A percentile compares a stretch with the other conserved stretches of the same genome.
Evolutionary conservation across 1,140 invertebrate species (phyloP).

Genomic region (Musca domestica): DNA sequence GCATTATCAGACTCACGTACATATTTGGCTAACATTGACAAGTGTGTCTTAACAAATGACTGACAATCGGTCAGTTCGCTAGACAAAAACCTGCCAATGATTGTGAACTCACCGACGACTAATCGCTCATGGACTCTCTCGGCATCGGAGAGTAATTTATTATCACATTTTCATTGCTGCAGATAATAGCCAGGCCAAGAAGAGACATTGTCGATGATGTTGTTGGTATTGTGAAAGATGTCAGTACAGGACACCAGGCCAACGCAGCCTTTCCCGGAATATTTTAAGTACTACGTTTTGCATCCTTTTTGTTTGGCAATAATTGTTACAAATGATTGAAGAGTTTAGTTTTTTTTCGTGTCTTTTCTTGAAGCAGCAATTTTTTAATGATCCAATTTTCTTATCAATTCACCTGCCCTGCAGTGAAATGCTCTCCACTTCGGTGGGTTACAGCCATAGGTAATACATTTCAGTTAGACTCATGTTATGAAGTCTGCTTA

Average conservation of each 20-base stretch:
- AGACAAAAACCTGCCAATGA: not conserved
- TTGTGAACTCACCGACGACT: not conserved
- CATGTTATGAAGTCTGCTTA: too few relatives aligned
- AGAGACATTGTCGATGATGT: too few relatives aligned
- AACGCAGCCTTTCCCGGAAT: not conserved
- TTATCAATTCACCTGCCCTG: conserved; percentile 12
- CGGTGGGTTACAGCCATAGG: too few relatives aligned
- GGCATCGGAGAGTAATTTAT: conserved; percentile 3
- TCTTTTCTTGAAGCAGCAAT: too few relatives aligned
- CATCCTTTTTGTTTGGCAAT: conserved; percentile 1
- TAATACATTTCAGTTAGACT: too few relatives aligned
- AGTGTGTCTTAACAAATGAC: conserved; percentile 12
- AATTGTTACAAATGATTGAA: conserved; percentile 12
- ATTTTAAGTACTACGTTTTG: conserved; percentile 6
- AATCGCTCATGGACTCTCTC: not conserved
- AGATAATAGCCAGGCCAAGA: not conserved
- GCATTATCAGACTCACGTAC: too few relatives aligned
- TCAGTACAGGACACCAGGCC: not conserved
- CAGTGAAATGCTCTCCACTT: too few relatives aligned
- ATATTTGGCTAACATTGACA: conserved; percentile 1
- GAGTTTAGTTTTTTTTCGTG: too few relatives aligned
- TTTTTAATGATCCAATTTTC: conserved; percentile 1
- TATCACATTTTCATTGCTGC: not conserved
- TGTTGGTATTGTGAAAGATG: too few relatives aligned
- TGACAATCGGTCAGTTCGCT: not conserved